Conservation (phyloP, 2,113 vertebrate genomes). For the Panurus biarmicus region DNA sequence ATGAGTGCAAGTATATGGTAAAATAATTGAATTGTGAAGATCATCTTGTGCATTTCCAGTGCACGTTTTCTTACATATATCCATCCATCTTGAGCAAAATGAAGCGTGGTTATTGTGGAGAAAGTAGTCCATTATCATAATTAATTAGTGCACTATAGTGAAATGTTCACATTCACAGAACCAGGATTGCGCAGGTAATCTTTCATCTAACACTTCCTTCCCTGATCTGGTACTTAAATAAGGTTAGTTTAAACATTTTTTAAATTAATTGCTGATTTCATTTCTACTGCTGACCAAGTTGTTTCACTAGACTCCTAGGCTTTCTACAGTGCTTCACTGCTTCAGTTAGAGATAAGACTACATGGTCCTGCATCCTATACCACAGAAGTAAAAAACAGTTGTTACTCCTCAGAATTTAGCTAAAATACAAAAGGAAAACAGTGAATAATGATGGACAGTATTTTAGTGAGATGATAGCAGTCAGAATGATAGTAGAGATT, state of each 20-base stretch:
- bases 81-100: background rate
- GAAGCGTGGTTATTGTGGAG: background rate
- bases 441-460: background rate
- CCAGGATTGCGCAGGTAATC: background rate
- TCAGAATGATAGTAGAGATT: background rate
- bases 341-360: background rate
- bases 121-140: background rate
- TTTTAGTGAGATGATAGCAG: background rate
- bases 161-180: background rate
- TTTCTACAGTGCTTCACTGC: background rate
- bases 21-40: background rate
- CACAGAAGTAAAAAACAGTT: background rate
- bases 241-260: background rate
- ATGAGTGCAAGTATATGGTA: background rate
- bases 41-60: background rate
- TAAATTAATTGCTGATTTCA: background rate
- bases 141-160: background rate
- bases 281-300: background rate
- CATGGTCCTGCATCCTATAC: background rate
- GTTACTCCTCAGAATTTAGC: background rate
- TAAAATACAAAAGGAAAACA: background rate
- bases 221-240: background rate
- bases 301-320: background rate
- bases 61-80: background rate
- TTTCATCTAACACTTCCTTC: background rate